These are phyloP conservation scores for Rousettus madagascariensis DNA, from an alignment of 2,797 vertebrate genomes.

Conservation along the genomic window DNA sequence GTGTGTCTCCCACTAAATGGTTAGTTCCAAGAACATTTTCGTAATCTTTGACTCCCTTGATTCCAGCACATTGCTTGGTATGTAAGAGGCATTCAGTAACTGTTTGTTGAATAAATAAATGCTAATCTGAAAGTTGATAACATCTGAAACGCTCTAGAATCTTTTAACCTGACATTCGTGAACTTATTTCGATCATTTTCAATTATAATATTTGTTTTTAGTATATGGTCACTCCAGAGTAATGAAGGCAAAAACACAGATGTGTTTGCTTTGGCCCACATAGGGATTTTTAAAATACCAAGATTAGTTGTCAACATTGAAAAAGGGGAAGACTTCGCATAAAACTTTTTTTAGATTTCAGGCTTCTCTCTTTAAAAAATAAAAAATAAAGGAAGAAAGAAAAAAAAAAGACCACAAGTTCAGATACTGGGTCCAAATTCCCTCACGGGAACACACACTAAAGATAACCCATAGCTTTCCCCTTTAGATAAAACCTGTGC, in stretches of 20 bases:
- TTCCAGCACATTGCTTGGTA: neutral
- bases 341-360: neutral
- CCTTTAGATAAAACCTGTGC: neutral
- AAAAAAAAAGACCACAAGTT: neutral
- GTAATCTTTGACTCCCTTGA: neutral
- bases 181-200: neutral
- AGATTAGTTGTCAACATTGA: neutral
- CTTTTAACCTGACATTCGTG: neutral
- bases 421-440: neutral
- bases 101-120: slow-evolving; percentile 24
- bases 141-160: neutral
- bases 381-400: neutral
- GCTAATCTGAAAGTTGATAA: neutral
- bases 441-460: neutral
- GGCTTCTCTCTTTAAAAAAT: neutral
- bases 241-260: slow-evolving; percentile 32
- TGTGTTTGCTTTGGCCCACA: neutral
- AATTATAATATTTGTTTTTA: neutral
- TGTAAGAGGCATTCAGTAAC: neutral
- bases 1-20: neutral
- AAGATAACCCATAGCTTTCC: neutral
- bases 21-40: neutral
- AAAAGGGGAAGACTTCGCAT: neutral
- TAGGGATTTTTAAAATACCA: neutral
- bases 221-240: neutral